Base-by-base conservation (phyloP, 2,113 vertebrate genomes). In the Chamaea fasciata region DNA sequence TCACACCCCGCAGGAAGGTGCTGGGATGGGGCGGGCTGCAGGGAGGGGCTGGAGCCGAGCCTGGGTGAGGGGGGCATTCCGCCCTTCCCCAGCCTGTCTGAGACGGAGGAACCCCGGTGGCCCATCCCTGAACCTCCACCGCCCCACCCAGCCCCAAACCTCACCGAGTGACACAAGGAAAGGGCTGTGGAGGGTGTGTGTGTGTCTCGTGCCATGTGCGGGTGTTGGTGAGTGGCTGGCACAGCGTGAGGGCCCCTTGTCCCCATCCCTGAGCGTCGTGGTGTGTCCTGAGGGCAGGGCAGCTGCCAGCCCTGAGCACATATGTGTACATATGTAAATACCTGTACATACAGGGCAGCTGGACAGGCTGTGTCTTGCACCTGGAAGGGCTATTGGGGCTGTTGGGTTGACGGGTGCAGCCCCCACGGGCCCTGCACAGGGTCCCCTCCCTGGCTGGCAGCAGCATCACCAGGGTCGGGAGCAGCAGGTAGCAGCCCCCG, bases 301-400 rank as follows among this genome's bases (percentile, higher is more conserved):
- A 30, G 83, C 71, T 71, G 64, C 71, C 19, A 15, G 73, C 33
- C 7, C 83, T n/a, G 77, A 90, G 83, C 86, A 68, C 77, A 71
- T 46, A 19, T 2, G n/a, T 94, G 91, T 96, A 94, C 56, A 81
- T 95, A 88, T 96, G 96, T 95, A 85, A 83, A 93, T 95, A 86
- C 20, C 70, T 96, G 92, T 94, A 95, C 31, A 83, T 84, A 90
- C 37, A 80, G 2, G 91, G 83, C 96, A 80, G 94, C 77, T 7
- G 19, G 73, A 4, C 16, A 20, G 28, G 70, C 92, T 28, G 65
- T 71, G 87, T 79, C 83, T 88, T 73, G 59, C 76, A 86, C 96
- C 90, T 5, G 31, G 87, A 95, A 96, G 96, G 95, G 96, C 95
- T 96, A 92, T 63, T n/a, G 74, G 87, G 87, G 90, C 84, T 92